phyloP scores from a whole-genome alignment of 2,888 invertebrate genomes.

The Mesorhabditis spiculigera region DNA sequence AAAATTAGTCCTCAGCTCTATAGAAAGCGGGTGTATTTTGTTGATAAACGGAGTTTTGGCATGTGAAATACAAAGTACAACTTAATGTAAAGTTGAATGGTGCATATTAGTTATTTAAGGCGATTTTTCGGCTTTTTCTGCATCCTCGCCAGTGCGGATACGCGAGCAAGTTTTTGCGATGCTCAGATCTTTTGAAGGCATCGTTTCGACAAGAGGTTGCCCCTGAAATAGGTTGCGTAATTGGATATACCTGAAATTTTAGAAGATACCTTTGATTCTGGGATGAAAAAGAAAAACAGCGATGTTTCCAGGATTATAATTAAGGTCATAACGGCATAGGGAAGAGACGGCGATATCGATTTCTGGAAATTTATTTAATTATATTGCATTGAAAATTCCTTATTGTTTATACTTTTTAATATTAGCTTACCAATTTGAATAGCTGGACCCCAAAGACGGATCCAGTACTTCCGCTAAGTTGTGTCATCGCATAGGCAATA shows the following conservation, averaged over 20 bases:
- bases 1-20: too few species aligned
- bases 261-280: neutral
- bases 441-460: neutral
- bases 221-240: neutral
- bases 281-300: conserved; percentile 1
- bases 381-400: neutral
- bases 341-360: neutral
- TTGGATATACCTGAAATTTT: too few species aligned
- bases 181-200: neutral
- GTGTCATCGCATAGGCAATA: conserved; percentile 4
- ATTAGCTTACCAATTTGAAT: conserved; percentile 5
- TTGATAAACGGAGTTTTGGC: too few species aligned
- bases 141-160: too few species aligned
- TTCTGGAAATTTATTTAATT: too few species aligned
- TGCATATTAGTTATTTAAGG: neutral
- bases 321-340: neutral
- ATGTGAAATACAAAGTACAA: too few species aligned
- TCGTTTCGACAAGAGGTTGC: neutral
- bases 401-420: too few species aligned
- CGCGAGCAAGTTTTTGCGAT: neutral
- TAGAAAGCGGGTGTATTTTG: too few species aligned
- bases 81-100: too few species aligned
- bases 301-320: neutral
- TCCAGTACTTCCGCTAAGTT: conserved; percentile 4
- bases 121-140: neutral